A percentile compares a stretch with the other conserved stretches of the same genome.
Conservation (phyloP, 92 coral and sea anemone genomes). For the Siderastrea siderea region DNA sequence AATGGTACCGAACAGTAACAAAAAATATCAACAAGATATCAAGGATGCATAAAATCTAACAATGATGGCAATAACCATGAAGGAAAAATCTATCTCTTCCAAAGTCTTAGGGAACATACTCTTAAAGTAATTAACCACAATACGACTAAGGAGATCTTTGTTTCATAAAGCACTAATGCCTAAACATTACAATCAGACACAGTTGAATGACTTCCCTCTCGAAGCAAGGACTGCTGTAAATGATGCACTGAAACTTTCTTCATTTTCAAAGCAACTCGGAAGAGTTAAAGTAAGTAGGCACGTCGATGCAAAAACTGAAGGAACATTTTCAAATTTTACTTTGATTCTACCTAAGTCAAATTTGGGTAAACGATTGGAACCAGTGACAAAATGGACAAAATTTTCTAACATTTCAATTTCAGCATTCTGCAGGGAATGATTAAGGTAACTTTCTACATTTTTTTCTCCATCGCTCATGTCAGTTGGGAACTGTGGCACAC, state of each 20-base stretch:
- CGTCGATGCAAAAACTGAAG: constrained; percentile 81
- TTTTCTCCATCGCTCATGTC: constrained; percentile 46
- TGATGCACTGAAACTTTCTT: constrained; percentile 48
- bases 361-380: constrained; percentile 69
- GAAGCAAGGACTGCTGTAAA: constrained; percentile 62
- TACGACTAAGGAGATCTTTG: not conserved
- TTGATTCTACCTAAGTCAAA: constrained; percentile 71
- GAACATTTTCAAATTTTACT: constrained; percentile 63
- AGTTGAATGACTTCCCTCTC: constrained; percentile 64
- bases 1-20: too few relatives aligned
- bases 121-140: not conserved
- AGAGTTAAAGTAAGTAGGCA: constrained; percentile 66
- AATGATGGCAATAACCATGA: not conserved
- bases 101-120: constrained; percentile 6
- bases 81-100: constrained; percentile 5
- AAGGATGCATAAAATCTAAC: not conserved
- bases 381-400: constrained; percentile 64
- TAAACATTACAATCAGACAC: constrained; percentile 34
- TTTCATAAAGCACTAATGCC: not conserved
- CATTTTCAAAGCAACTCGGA: constrained; percentile 62
- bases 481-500: constrained; percentile 67
- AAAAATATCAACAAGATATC: too few relatives aligned
- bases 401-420: constrained; percentile 41
- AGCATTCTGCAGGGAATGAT: constrained; percentile 51
- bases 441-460: constrained; percentile 54